Percentiles rank a stretch among this genome's conserved stretches.
phyloP scores from a whole-genome alignment of 2,888 invertebrate species.

The Hyles lineata region DNA sequence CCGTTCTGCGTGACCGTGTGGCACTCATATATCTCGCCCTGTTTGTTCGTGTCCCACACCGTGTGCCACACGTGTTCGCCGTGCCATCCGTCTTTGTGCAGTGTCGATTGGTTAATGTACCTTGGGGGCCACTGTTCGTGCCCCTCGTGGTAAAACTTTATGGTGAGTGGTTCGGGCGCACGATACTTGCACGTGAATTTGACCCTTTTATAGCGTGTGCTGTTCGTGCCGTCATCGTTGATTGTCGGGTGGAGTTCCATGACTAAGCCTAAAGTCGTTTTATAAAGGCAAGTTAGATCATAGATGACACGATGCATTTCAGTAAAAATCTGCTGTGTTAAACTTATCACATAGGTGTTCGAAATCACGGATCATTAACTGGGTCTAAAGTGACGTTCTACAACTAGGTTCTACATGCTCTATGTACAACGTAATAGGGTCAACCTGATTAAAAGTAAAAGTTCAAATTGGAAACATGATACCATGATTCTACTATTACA shows the following conservation, averaged over 20 bases:
- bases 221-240: constrained; percentile 49
- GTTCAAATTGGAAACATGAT: too few species aligned
- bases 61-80: constrained; percentile 64
- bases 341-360: background rate
- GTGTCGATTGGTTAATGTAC: constrained; percentile 58
- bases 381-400: background rate
- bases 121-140: constrained; percentile 57
- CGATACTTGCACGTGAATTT: constrained; percentile 73
- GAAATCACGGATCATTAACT: background rate
- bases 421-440: background rate
- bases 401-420: background rate
- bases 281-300: constrained; percentile 12
- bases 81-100: constrained; percentile 67
- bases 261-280: constrained; percentile 62
- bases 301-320: constrained; percentile 20
- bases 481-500: too few species aligned
- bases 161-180: constrained; percentile 72
- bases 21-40: constrained; percentile 67
- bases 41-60: constrained; percentile 62
- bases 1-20: constrained; percentile 68
- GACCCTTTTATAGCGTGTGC: constrained; percentile 53
- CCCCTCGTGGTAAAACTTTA: constrained; percentile 69
- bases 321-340: background rate
- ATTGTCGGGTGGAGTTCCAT: constrained; percentile 78
- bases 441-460: background rate